Conservation (phyloP, 2,113 vertebrate species). For the Trichomycterus rosablanca region DNA sequence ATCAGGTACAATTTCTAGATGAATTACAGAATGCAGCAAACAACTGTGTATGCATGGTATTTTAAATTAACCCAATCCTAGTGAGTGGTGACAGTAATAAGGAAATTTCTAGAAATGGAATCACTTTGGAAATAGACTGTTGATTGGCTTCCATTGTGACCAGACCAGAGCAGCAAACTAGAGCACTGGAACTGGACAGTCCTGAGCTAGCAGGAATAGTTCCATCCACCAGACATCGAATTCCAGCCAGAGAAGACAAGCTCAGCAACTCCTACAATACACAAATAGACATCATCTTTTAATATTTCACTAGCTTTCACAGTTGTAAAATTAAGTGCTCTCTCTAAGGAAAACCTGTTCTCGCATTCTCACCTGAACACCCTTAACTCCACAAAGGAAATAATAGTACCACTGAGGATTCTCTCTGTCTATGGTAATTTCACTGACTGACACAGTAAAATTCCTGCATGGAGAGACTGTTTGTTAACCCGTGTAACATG, state of each 20-base stretch:
- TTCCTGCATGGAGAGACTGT: too few species aligned
- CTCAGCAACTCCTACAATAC: constrained; percentile 79
- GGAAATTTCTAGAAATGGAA: background rate
- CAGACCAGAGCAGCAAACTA: constrained; percentile 91
- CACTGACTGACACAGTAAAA: constrained; percentile 69
- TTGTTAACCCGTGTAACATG: too few species aligned
- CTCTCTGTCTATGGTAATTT: constrained; percentile 79
- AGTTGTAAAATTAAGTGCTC: too few species aligned
- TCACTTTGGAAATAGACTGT: constrained; percentile 87
- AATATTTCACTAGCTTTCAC: background rate
- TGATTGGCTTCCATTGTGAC: constrained; percentile 80
- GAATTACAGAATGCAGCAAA: too few species aligned
- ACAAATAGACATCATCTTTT: background rate
- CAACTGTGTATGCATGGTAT: too few species aligned
- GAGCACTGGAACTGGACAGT: constrained; percentile 91
- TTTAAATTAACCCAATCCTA: too few species aligned
- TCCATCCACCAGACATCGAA: constrained; percentile 91
- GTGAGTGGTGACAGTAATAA: too few species aligned
- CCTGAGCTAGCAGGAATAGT: constrained; percentile 89
- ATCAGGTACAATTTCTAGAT: background rate
- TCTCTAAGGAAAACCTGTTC: background rate
- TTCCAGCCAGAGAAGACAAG: constrained; percentile 70
- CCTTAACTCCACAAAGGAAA: constrained; percentile 96
- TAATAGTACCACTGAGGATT: constrained; percentile 92
- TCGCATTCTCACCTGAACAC: constrained; percentile 88